These are phyloP conservation scores for Ibidorhyncha struthersii DNA, from an alignment of 2,113 vertebrate genomes.

Conservation along the genomic window DNA sequence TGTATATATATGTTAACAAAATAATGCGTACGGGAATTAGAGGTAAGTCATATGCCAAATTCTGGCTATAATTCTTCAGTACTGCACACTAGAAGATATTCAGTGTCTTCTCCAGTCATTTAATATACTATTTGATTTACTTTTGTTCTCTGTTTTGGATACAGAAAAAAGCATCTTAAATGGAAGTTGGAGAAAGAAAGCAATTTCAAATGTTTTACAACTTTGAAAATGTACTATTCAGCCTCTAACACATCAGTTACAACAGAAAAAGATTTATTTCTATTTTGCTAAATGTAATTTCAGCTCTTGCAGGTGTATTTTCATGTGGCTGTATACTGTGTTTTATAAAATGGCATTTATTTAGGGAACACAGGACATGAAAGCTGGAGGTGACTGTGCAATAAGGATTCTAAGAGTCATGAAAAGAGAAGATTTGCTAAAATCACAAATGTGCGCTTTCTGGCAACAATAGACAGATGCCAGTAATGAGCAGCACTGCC, in stretches of 20 bases:
- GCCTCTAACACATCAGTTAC: background rate
- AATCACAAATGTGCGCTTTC: background rate
- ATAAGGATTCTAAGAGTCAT: background rate
- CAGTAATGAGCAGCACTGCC: background rate
- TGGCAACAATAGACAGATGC: background rate
- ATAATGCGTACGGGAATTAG: conserved; percentile 68
- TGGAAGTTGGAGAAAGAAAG: background rate
- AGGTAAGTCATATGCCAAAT: conserved; percentile 54
- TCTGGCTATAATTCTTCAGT: conserved; percentile 50
- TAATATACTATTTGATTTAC: conserved; percentile 13
- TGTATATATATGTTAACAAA: conserved; percentile 57
- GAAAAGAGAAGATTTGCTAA: background rate
- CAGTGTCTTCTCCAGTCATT: conserved; percentile 8
- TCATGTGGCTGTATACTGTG: background rate
- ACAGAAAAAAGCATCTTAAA: background rate
- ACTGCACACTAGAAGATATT: background rate
- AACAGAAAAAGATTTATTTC: background rate
- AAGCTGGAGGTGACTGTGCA: background rate
- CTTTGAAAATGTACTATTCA: background rate
- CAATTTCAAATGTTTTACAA: background rate
- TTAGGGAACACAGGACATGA: background rate
- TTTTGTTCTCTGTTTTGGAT: background rate
- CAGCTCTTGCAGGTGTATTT: background rate
- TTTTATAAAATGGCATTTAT: background rate
- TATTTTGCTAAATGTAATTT: background rate